Conservation (phyloP, 2,888 invertebrate species). For the Seladonia tumulorum region DNA sequence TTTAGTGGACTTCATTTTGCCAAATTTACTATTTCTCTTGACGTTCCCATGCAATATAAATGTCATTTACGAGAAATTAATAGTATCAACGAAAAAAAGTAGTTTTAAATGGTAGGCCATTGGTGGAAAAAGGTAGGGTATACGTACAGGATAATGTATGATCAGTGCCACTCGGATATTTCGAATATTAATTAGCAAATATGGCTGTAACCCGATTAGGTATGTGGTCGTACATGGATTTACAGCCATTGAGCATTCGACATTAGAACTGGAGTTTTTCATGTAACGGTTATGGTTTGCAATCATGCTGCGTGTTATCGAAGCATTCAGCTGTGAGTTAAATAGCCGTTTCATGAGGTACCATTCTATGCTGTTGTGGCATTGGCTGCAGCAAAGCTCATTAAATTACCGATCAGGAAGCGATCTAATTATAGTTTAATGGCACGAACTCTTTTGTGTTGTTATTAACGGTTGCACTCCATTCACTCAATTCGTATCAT, state of each 20-base stretch:
- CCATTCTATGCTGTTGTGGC: background rate
- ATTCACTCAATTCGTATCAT: background rate
- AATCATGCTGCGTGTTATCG: background rate
- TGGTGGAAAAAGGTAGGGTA: no score
- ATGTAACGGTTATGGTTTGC: background rate
- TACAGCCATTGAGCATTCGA: background rate
- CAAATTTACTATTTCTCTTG: no score
- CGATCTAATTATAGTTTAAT: background rate
- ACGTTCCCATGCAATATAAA: no score
- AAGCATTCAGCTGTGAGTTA: background rate
- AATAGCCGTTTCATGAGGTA: background rate
- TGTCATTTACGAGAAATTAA: no score
- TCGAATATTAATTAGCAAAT: background rate
- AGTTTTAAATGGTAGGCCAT: background rate
- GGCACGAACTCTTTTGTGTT: background rate
- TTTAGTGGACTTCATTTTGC: no score
- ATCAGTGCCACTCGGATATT: background rate
- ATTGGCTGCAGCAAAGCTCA: background rate
- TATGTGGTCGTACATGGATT: background rate
- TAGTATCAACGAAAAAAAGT: no score
- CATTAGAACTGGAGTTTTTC: background rate
- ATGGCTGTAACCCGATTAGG: background rate
- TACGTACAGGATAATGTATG: background rate
- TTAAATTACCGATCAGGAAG: slow-evolving; percentile 1
- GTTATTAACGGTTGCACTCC: background rate